These are phyloP conservation scores for Panagrolaimus sp. DNA, from an alignment of 1,140 invertebrate genomes.

Conservation along the genomic window DNA sequence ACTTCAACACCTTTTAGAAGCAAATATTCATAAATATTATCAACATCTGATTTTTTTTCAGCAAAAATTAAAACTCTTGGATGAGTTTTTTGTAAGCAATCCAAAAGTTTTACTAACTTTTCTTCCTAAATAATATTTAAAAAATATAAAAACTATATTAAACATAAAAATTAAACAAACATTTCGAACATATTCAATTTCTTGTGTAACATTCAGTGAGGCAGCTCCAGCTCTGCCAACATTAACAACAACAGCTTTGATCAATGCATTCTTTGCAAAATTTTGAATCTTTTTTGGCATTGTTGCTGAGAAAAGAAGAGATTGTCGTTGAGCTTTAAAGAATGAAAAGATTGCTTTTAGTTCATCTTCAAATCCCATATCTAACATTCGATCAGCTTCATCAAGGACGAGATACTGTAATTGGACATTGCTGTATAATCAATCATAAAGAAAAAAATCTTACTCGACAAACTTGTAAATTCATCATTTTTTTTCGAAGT, in stretches of 20 bases:
- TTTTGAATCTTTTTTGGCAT: conserved; percentile 99
- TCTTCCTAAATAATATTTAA: too few relatives aligned
- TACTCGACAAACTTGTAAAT: conserved; percentile 74
- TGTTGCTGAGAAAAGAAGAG: conserved; percentile 92
- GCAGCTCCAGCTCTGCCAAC: conserved; percentile 97
- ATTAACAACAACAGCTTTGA: conserved; percentile 95
- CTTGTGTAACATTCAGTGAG: conserved; percentile 87
- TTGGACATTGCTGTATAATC: conserved; percentile 60
- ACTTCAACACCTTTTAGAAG: conserved; percentile 86
- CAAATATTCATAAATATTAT: conserved; percentile 95
- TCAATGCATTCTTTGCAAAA: conserved; percentile 87
- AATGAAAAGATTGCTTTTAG: conserved; percentile 97
- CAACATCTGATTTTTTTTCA: conserved; percentile 98
- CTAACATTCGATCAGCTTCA: conserved; percentile 98
- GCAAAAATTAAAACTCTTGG: conserved; percentile 88
- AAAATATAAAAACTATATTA: too few relatives aligned
- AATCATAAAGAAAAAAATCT: conserved; percentile 62
- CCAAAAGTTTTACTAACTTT: conserved; percentile 85
- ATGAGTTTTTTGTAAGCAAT: conserved; percentile 88
- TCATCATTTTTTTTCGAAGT: conserved; percentile 88
- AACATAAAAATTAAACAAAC: too few relatives aligned
- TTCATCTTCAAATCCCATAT: conserved; percentile 99
- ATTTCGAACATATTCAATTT: conserved; percentile 91
- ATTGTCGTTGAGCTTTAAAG: conserved; percentile 93
- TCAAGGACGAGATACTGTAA: conserved; percentile 83